phyloP scores from a whole-genome alignment of 2,797 vertebrate genomes.

The Cuculus canorus region DNA sequence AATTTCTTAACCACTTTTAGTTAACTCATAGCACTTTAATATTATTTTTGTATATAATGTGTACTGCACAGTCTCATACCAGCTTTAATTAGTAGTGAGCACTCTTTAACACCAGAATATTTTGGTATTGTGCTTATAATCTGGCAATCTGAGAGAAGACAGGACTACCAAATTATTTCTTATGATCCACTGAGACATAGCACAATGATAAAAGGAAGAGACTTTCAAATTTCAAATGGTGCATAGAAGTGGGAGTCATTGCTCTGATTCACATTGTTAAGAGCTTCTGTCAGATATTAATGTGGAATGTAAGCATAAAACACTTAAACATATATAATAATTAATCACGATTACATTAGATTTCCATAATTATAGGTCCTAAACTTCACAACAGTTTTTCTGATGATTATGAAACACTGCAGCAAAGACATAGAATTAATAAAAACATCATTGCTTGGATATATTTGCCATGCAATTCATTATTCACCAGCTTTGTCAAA shows the following conservation, averaged over 20 bases:
- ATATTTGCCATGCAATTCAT: neutral
- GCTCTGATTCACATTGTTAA: neutral
- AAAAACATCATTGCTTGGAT: slow-evolving; percentile 1
- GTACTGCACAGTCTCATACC: neutral
- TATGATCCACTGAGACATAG: neutral
- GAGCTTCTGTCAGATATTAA: neutral
- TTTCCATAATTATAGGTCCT: slow-evolving; percentile 6
- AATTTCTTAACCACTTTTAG: neutral
- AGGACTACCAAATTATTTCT: neutral
- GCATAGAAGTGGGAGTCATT: neutral
- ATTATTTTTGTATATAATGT: neutral
- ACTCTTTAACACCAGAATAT: neutral
- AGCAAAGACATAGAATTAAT: slow-evolving; percentile 19
- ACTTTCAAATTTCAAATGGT: neutral
- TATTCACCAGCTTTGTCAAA: slow-evolving; percentile 44
- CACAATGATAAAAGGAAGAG: neutral
- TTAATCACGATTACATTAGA: neutral
- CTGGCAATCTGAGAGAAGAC: neutral
- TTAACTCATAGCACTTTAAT: neutral
- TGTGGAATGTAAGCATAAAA: neutral
- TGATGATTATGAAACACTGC: neutral
- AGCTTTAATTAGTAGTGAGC: neutral
- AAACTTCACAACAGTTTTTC: neutral
- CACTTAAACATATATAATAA: neutral
- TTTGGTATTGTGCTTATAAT: neutral